A percentile compares a stretch with the other conserved stretches of the same genome.
Conservation (phyloP, 2,113 vertebrate genomes). For the Sitta europaea region DNA sequence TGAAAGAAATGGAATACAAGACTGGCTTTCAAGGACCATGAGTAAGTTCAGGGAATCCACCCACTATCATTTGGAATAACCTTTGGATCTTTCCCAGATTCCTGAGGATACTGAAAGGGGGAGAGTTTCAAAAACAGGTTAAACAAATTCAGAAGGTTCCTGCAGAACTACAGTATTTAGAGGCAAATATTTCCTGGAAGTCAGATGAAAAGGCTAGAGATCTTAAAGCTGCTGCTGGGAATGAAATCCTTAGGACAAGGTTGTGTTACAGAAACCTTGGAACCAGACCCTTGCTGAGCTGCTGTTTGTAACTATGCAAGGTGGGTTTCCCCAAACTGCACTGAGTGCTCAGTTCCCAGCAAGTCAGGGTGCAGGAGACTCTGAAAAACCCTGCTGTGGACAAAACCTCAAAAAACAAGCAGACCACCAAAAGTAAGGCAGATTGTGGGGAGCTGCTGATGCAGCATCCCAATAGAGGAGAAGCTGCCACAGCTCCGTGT, state of each 20-base stretch:
- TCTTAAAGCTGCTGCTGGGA: neutral
- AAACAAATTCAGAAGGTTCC: neutral
- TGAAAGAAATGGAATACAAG: neutral
- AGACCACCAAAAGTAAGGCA: neutral
- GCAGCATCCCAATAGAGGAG: fast-evolving
- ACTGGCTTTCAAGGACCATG: neutral
- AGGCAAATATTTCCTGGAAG: neutral
- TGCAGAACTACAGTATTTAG: neutral
- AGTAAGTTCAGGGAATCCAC: neutral
- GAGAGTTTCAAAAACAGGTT: neutral
- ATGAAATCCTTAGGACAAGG: neutral
- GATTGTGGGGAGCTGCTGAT: neutral
- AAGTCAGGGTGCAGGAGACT: neutral
- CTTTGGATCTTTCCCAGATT: neutral
- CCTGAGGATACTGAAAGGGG: neutral
- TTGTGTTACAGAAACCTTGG: neutral
- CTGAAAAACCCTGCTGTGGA: neutral
- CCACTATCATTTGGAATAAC: neutral
- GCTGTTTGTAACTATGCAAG: neutral
- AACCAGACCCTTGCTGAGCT: fast-evolving
- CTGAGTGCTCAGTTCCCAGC: neutral
- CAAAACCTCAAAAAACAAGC: neutral
- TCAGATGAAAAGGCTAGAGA: neutral
- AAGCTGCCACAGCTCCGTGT: fast-evolving
- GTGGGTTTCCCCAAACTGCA: fast-evolving